phyloP scores from a whole-genome alignment of 2,888 invertebrate species.

The Eurytoma californica region DNA sequence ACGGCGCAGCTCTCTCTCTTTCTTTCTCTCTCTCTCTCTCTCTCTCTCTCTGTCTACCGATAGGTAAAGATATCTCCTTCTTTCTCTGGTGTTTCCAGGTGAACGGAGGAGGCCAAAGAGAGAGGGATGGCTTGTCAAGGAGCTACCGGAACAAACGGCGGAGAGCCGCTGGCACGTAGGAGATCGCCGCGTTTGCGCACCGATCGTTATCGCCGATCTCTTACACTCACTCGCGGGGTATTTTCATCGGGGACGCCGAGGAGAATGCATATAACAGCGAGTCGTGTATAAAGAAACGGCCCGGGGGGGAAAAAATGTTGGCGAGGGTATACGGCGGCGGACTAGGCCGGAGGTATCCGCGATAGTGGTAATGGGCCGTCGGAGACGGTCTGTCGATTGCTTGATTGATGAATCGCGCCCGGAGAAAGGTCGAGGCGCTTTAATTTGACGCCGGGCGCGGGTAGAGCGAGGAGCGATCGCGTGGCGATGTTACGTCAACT shows the following conservation, averaged over 20 bases:
- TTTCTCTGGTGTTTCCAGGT: not conserved
- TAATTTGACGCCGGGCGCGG: conserved; percentile 25
- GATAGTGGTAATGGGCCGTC: conserved; percentile 22
- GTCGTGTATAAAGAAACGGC: not conserved
- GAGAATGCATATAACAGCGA: conserved; percentile 26
- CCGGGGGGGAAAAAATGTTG: not conserved
- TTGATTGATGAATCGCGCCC: conserved; percentile 41
- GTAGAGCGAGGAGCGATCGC: not conserved
- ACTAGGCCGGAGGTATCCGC: not conserved
- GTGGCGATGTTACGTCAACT: not conserved
- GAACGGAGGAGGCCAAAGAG: not conserved
- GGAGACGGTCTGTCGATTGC: not conserved
- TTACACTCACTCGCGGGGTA: not conserved
- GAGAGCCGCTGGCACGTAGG: conserved; percentile 23
- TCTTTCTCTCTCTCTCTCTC: not conserved
- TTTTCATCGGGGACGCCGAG: conserved; percentile 27
- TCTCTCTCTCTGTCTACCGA: not conserved
- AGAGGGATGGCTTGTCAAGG: conserved; percentile 20
- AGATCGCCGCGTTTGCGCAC: not conserved
- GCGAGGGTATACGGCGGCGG: too few relatives aligned
- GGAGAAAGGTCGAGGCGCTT: conserved; percentile 21
- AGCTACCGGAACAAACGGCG: conserved; percentile 24
- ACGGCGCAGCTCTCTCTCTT: conserved; percentile 17
- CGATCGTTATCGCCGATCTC: not conserved
- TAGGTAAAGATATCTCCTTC: not conserved